Conservation (phyloP, 2,113 vertebrate genomes). For the Rousettus leschenaultii region DNA sequence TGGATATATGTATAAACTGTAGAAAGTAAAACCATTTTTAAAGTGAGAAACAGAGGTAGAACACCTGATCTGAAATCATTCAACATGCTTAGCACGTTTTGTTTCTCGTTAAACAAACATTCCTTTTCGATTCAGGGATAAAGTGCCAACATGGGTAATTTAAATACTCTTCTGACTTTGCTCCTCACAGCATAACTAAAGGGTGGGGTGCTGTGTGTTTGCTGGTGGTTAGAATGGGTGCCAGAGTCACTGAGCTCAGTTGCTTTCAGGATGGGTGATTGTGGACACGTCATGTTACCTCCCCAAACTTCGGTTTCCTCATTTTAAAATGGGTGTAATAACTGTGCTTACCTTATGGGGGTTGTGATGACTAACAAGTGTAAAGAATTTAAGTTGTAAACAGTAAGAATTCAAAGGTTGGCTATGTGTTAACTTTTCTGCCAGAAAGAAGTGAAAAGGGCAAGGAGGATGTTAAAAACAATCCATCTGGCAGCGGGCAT, state of each 20-base stretch:
- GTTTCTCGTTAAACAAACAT: neutral
- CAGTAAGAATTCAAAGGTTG: neutral
- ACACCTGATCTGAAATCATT: neutral
- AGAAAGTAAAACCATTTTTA: neutral
- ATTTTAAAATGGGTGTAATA: neutral
- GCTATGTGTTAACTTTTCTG: neutral
- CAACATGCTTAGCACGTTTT: neutral
- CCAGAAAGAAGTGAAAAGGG: neutral
- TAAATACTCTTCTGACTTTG: neutral
- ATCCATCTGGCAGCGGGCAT: neutral
- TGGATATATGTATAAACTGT: neutral
- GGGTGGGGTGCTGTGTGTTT: rapidly evolving
- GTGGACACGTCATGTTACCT: neutral
- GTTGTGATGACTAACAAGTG: neutral
- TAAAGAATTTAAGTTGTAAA: neutral
- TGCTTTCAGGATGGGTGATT: neutral
- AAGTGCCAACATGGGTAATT: neutral
- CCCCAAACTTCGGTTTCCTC: neutral
- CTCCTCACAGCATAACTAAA: neutral
- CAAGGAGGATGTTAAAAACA: neutral
- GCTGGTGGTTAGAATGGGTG: neutral
- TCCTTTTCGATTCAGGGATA: neutral
- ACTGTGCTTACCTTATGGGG: neutral
- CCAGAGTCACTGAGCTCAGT: neutral
- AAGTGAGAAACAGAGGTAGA: neutral